phyloP scores from a whole-genome alignment of 1,140 invertebrate species.

The Drosophila melanica region DNA sequence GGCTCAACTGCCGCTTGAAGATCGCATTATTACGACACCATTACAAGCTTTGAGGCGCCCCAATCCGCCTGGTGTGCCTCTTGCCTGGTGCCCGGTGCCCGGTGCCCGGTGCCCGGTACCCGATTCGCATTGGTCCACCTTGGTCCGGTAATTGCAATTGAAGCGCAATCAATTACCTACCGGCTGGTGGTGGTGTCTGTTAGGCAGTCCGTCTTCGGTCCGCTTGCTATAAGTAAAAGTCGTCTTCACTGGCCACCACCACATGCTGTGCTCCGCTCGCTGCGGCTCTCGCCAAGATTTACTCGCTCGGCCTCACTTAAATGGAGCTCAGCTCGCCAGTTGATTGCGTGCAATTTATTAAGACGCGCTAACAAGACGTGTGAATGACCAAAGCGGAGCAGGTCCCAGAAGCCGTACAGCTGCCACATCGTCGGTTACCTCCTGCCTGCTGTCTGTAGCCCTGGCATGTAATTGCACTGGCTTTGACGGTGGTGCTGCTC shows the following conservation, averaged over 20 bases:
- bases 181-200: constrained; percentile 61
- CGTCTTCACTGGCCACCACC: constrained; percentile 45
- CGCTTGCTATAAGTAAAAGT: constrained; percentile 58
- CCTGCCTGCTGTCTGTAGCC: constrained; percentile 10
- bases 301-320: constrained; percentile 76
- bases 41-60: constrained; percentile 57
- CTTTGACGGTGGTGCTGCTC: constrained; percentile 47
- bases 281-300: constrained; percentile 70
- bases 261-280: constrained; percentile 70
- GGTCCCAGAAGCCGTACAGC: constrained; percentile 28
- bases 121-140: constrained; percentile 19
- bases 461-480: constrained; percentile 58
- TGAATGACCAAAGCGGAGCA: constrained; percentile 80
- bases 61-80: constrained; percentile 14
- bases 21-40: constrained; percentile 80
- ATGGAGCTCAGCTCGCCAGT: constrained; percentile 78
- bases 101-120: too few relatives aligned
- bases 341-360: constrained; percentile 84
- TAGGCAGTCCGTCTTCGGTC: constrained; percentile 22
- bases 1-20: constrained; percentile 34
- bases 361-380: constrained; percentile 83
- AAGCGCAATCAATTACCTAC: constrained; percentile 83
- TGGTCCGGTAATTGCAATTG: constrained; percentile 79
- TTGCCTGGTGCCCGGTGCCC: neutral
- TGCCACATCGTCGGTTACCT: constrained; percentile 14